Conservation (phyloP, 2,888 invertebrate genomes). For the Podotricha telesiphe region DNA sequence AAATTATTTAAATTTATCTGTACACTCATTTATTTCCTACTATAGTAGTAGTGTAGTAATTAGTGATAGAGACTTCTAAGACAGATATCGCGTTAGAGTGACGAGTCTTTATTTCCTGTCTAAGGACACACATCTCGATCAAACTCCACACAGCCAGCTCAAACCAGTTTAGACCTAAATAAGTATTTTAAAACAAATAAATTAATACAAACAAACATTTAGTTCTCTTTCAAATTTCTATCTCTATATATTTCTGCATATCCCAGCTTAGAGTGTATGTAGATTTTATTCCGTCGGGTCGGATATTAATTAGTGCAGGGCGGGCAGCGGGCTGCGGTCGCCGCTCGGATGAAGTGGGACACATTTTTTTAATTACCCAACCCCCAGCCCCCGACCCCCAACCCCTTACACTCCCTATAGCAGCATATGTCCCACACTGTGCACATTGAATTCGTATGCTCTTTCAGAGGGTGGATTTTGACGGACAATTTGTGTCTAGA, state of each 20-base stretch:
- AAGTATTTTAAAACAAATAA: no score
- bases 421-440: conserved; percentile 77
- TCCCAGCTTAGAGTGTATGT: conserved; percentile 20
- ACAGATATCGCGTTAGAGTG: no score
- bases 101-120: no score
- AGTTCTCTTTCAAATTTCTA: not conserved
- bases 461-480: conserved; percentile 40
- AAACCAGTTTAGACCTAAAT: no score
- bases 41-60: no score
- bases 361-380: conserved; percentile 79
- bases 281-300: conserved; percentile 25
- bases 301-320: conserved; percentile 71
- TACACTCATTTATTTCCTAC: no score
- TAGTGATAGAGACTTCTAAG: no score
- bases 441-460: conserved; percentile 57
- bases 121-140: no score
- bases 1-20: no score
- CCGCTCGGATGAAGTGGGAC: conserved; percentile 76
- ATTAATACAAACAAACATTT: not conserved
- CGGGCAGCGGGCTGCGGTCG: conserved; percentile 51
- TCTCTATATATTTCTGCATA: conserved; percentile 11
- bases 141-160: no score
- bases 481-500: conserved; percentile 5
- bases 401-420: conserved; percentile 48
- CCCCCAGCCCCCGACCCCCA: conserved; percentile 46